A percentile compares a stretch with the other conserved stretches of the same genome.
Conservation (phyloP, 1,140 invertebrate genomes). For the Drosophila baimaii region DNA sequence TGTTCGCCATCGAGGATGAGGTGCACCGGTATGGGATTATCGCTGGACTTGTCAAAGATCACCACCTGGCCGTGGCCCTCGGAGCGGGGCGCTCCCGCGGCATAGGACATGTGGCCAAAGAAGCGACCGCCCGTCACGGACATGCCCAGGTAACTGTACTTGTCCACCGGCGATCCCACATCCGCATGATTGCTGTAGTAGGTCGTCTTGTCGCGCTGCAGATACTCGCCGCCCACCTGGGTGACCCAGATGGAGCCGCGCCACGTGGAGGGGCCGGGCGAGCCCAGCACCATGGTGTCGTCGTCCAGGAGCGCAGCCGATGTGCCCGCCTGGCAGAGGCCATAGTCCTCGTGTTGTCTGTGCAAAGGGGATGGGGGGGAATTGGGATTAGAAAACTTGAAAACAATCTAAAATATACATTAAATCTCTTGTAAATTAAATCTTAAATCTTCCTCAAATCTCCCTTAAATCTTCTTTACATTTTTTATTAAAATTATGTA, state of each 20-base stretch:
- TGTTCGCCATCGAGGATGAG: slow-evolving; percentile 91
- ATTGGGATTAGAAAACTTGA: not conserved
- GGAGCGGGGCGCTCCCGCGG: slow-evolving; percentile 93
- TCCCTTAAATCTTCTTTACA: no score
- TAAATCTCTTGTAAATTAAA: no score
- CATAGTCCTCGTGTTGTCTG: slow-evolving; percentile 91
- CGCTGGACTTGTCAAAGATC: slow-evolving; percentile 88
- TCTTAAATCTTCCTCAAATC: not conserved
- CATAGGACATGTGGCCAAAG: slow-evolving; percentile 89
- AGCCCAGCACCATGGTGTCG: slow-evolving; percentile 92
- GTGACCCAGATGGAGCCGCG: slow-evolving; percentile 93
- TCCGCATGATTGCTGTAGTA: slow-evolving; percentile 90
- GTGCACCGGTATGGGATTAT: slow-evolving; percentile 87
- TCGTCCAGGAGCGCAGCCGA: slow-evolving; percentile 92
- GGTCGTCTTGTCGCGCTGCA: slow-evolving; percentile 90
- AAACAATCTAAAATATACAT: no score
- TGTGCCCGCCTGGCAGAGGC: slow-evolving; percentile 96
- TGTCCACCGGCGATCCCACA: slow-evolving; percentile 90
- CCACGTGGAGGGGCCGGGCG: slow-evolving; percentile 95
- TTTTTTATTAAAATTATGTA: no score
- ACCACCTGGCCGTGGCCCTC: slow-evolving; percentile 94
- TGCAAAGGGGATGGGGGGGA: not conserved
- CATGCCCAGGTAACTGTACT: slow-evolving; percentile 95
- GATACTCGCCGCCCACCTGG: slow-evolving; percentile 89
- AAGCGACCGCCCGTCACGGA: slow-evolving; percentile 93